These are phyloP conservation scores for Epirrhoe alternata DNA, from an alignment of 2,888 invertebrate species.

Conservation along the genomic window DNA sequence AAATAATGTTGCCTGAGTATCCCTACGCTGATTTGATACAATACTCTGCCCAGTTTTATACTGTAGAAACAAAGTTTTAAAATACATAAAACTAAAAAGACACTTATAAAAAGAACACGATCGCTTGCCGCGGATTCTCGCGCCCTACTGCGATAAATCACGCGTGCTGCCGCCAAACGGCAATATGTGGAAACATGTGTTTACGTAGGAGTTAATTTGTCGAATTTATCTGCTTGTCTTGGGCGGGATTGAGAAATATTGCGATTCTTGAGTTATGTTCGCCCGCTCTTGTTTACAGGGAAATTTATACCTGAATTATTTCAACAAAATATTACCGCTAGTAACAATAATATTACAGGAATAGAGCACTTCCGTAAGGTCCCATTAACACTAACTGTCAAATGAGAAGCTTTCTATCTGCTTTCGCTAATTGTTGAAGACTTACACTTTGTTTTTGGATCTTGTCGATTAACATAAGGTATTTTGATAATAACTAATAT, in stretches of 20 bases:
- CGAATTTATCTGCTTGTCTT: conserved; percentile 81
- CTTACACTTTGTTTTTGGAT: no score
- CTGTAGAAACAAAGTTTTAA: no score
- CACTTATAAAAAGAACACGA: conserved; percentile 59
- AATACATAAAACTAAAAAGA: conserved; percentile 14
- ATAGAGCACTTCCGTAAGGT: no score
- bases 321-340: background rate
- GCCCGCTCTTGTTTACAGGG: conserved; percentile 45
- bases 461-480: no score
- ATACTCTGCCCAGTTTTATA: no score
- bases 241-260: conserved; percentile 80
- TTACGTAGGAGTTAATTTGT: conserved; percentile 84
- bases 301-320: conserved; percentile 4
- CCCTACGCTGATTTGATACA: no score
- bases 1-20: no score
- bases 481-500: no score
- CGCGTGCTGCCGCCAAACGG: conserved; percentile 77
- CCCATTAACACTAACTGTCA: no score
- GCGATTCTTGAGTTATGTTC: conserved; percentile 56
- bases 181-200: conserved; percentile 84
- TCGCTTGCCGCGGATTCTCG: conserved; percentile 52
- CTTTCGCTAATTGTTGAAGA: no score
- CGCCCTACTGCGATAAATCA: conserved; percentile 80
- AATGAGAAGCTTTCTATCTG: no score
- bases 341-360: background rate